phyloP scores from a whole-genome alignment of 2,113 vertebrate species.

The Myiopsitta monachus region DNA sequence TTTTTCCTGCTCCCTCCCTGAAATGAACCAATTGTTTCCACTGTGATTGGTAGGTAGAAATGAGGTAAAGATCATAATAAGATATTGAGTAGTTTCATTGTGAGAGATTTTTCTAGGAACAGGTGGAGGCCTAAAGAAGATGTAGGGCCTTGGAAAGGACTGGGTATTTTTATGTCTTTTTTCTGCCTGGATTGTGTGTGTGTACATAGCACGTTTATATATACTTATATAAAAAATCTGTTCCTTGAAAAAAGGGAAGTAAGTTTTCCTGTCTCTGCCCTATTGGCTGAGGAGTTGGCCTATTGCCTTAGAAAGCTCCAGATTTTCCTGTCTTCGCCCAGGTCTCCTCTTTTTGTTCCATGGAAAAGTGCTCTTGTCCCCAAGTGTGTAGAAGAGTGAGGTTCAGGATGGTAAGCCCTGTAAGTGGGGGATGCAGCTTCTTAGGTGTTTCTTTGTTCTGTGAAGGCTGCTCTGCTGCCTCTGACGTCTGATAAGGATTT shows the following conservation, averaged over 20 bases:
- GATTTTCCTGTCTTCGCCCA: not conserved
- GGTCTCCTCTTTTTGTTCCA: not conserved
- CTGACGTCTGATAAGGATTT: not conserved
- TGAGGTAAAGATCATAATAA: not conserved
- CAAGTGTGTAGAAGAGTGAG: not conserved
- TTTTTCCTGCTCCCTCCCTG: not conserved
- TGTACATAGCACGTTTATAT: not conserved
- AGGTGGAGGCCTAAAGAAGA: not conserved
- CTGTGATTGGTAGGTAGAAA: not conserved
- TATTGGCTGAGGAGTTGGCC: not conserved
- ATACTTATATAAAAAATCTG: not conserved
- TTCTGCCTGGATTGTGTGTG: not conserved
- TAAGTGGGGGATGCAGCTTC: not conserved
- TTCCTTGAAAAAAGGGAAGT: not conserved
- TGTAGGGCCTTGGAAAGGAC: not conserved
- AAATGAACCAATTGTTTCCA: not conserved
- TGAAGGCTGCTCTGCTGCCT: not conserved
- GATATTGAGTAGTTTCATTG: not conserved
- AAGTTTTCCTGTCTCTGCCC: not conserved
- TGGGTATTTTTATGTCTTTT: not conserved
- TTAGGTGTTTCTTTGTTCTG: not conserved
- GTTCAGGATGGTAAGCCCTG: rapidly evolving
- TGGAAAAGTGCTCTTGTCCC: not conserved
- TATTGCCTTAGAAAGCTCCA: not conserved
- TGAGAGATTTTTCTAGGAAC: not conserved